Evolutionary conservation across 2,113 vertebrate genomes (phyloP).

Genomic region (Gadus chalcogrammus): DNA sequence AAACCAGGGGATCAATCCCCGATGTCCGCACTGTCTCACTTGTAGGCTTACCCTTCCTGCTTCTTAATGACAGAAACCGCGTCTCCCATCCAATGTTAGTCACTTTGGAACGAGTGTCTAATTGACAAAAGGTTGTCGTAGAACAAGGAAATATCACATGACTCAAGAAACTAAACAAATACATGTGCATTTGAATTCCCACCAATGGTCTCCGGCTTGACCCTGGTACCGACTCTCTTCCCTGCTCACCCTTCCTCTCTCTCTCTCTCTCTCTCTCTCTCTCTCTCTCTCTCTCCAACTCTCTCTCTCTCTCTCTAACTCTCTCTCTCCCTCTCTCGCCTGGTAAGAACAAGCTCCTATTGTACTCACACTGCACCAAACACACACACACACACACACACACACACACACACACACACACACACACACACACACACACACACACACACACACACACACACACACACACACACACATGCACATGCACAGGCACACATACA

Average conservation of each 20-base stretch:
- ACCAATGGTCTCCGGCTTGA: slow-evolving; percentile 9
- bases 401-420: not conserved
- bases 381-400: slow-evolving; percentile 33
- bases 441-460: slow-evolving; percentile 9
- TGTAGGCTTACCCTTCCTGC: too few relatives aligned
- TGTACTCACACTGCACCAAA: slow-evolving; percentile 46
- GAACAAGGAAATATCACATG: too few relatives aligned
- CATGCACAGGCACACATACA: too few relatives aligned
- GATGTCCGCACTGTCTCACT: too few relatives aligned
- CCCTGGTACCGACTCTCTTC: slow-evolving; percentile 41
- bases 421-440: slow-evolving; percentile 3
- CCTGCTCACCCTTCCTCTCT: slow-evolving; percentile 38
- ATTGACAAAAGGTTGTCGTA: too few relatives aligned
- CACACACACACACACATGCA: slow-evolving; percentile 33
- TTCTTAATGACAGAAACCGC: too few relatives aligned
- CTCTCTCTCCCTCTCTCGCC: slow-evolving; percentile 36
- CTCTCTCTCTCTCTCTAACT: slow-evolving; percentile 36
- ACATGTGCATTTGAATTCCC: not conserved
- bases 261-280: slow-evolving; percentile 32
- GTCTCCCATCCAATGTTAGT: too few relatives aligned
- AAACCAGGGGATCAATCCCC: too few relatives aligned
- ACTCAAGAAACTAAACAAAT: too few relatives aligned
- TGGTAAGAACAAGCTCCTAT: slow-evolving; percentile 56
- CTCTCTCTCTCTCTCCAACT: slow-evolving; percentile 39
- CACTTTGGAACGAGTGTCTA: too few relatives aligned